These are phyloP conservation scores for Plodia interpunctella DNA, from an alignment of 1,140 invertebrate genomes.

Conservation along the genomic window DNA sequence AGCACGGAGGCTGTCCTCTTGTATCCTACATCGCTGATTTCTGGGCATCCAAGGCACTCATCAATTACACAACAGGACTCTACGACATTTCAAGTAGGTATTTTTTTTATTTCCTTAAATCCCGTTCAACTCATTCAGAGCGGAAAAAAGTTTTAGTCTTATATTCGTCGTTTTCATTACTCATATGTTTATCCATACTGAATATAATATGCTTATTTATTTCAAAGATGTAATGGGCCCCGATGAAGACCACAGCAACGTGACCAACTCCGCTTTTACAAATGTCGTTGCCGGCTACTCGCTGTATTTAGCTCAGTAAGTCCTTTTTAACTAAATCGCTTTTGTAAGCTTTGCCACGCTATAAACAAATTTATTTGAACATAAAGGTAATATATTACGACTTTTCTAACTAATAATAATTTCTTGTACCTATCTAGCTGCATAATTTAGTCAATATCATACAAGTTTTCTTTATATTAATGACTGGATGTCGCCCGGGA, in stretches of 20 bases:
- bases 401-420: no score
- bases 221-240: slow-evolving; percentile 77
- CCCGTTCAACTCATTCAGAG: no score
- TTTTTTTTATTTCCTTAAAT: neutral
- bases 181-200: no score
- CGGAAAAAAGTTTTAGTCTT: no score
- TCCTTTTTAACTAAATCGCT: slow-evolving; percentile 9
- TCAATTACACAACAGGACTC: slow-evolving; percentile 61
- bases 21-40: slow-evolving; percentile 77
- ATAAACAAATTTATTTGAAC: slow-evolving; percentile 7
- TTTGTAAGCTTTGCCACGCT: no score
- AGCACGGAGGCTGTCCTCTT: slow-evolving; percentile 76
- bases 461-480: no score
- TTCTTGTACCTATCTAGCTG: no score
- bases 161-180: no score
- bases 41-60: slow-evolving; percentile 73
- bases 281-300: slow-evolving; percentile 77
- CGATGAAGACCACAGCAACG: slow-evolving; percentile 78
- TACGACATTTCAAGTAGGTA: slow-evolving; percentile 73
- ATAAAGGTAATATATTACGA: no score
- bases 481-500: no score
- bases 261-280: slow-evolving; percentile 78
- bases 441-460: no score
- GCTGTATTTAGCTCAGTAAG: slow-evolving; percentile 75
- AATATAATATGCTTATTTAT: slow-evolving; percentile 6